Evolutionary conservation across 2,797 vertebrate genomes (phyloP).

Genomic region (Psittacula derbiana): DNA sequence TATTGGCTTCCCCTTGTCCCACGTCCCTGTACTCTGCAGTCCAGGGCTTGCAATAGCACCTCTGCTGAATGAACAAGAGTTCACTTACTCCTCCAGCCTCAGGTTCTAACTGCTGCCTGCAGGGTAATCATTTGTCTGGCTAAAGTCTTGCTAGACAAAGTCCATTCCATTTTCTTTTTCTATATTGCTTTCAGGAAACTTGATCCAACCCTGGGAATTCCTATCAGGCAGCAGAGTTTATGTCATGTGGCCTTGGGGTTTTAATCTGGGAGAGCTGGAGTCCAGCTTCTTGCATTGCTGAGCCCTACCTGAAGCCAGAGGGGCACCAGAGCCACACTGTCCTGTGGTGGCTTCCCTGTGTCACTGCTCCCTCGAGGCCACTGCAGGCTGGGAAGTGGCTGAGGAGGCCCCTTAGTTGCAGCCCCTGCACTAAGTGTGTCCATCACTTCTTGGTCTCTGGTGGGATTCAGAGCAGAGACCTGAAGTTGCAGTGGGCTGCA

Average conservation of each 20-base stretch:
- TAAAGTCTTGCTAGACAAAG: neutral
- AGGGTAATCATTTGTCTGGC: neutral
- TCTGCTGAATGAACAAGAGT: neutral
- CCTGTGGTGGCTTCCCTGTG: neutral
- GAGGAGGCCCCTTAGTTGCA: neutral
- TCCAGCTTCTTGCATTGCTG: neutral
- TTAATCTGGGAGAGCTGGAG: neutral
- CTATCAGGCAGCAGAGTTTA: neutral
- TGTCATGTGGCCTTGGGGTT: neutral
- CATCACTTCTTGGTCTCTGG: neutral
- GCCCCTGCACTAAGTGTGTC: neutral
- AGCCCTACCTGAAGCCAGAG: neutral
- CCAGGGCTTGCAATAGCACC: neutral
- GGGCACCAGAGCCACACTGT: neutral
- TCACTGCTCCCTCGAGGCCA: neutral
- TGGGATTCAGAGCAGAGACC: neutral
- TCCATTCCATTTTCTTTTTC: neutral
- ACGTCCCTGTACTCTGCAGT: neutral
- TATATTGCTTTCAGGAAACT: neutral
- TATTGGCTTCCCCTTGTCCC: neutral
- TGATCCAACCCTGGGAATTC: neutral
- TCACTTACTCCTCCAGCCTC: fast-evolving
- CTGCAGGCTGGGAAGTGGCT: neutral
- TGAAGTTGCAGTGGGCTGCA: neutral
- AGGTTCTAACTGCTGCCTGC: neutral